Evolutionary conservation across 92 coral and sea anemone genomes (phyloP), one percentile per base, ranked within the genome.

Genomic region (Isaurus tuberculatus): DNA sequence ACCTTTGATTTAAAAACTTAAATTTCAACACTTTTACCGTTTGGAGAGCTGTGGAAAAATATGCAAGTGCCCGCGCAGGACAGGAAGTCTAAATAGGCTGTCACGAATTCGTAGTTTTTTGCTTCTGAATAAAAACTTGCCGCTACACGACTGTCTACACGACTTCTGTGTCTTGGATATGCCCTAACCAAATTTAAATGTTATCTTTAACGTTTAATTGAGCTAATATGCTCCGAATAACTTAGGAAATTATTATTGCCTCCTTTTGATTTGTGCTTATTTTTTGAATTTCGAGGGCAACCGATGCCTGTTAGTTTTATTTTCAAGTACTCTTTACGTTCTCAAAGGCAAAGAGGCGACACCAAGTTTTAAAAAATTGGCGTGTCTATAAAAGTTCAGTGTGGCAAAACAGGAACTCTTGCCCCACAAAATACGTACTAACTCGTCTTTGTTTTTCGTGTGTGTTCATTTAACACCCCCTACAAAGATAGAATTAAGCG

Each of bases 11-110:
- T 75, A 30, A 3, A 20, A 23, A 30, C 5, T 57, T 53, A 9
- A 55, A 22, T 37, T 32, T 30, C 4, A 17, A 53, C 4, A n/a
- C 7, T 22, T 69, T 65, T 5, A n/a, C 43, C 37, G n/a, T 36
- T 16, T 4, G 42, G 26, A 68, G 10, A 2, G 48, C 22, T 67
- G 37, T 5, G 28, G 66, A 9, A 11, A 11, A 19, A 15, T 60
- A 7, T 6, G 66, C 9, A 26, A 63, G 14, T 42, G 55, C 78
- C 55, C 78, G 60, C 58, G 51, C 78, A 72, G 70, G 69, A 77
- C 82, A 77, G 82, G 82, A 77, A 77, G 82, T 77, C 70, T 25
- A 77, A 77, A 77, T 53, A 14, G 33, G 14, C 22, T 16, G 70
- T 77, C 82, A 77, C 82, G 82, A 77, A 55, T 55, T 60, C 44